Percentiles rank a stretch among this genome's conserved stretches.
phyloP scores from a whole-genome alignment of 1,140 invertebrate species.

The Brachionus calyciflorus region DNA sequence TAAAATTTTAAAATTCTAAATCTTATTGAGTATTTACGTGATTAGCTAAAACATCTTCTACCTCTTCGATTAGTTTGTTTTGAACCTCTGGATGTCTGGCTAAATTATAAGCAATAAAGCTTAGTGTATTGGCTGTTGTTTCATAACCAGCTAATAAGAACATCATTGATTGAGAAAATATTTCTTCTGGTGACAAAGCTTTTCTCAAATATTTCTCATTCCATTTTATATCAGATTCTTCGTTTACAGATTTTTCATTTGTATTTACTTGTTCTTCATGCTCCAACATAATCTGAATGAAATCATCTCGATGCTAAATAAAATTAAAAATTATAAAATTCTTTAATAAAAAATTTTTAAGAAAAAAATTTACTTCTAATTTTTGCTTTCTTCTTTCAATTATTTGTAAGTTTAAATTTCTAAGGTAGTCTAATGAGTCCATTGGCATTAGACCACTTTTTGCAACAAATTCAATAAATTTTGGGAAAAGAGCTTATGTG shows the following conservation, averaged over 20 bases:
- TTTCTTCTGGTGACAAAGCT: slow-evolving; percentile 62
- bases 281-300: too few species aligned
- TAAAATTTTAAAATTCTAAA: background rate
- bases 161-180: slow-evolving; percentile 67
- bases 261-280: background rate
- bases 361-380: too few species aligned
- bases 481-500: background rate
- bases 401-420: background rate
- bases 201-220: background rate
- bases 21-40: too few species aligned
- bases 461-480: background rate
- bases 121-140: slow-evolving; percentile 64
- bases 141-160: slow-evolving; percentile 71
- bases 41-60: slow-evolving; percentile 60
- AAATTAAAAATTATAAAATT: too few species aligned
- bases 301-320: too few species aligned
- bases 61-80: slow-evolving; percentile 64
- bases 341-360: too few species aligned
- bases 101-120: slow-evolving; percentile 64
- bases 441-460: background rate
- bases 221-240: background rate
- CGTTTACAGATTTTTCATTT: background rate
- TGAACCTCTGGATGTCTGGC: slow-evolving; percentile 65
- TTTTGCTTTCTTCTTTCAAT: too few species aligned
- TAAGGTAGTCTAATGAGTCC: background rate